Percentiles rank a stretch among this genome's conserved stretches.
Evolutionary conservation across 2,113 vertebrate species (phyloP).

Genomic region (Dicaeum eximium): DNA sequence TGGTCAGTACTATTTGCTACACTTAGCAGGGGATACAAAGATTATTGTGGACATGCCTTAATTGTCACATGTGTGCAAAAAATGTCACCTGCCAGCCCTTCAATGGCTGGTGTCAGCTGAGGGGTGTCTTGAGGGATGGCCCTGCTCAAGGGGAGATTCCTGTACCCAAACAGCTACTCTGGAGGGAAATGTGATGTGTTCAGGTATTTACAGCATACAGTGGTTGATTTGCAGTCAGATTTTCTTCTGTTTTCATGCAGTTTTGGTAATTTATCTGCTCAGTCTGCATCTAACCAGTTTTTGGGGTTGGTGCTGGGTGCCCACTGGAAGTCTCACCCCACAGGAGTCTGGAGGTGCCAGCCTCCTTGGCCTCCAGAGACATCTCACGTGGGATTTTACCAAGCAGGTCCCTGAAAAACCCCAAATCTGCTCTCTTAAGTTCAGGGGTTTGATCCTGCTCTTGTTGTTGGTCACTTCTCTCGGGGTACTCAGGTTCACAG

Average conservation of each 20-base stretch:
- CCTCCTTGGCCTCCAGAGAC: background rate
- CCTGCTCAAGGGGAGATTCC: background rate
- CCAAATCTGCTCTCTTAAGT: background rate
- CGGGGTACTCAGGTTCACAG: background rate
- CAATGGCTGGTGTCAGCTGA: background rate
- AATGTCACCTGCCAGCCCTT: background rate
- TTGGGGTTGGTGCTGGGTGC: background rate
- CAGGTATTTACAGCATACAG: background rate
- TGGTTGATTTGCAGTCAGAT: background rate
- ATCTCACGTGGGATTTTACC: background rate
- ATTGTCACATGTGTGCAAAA: background rate
- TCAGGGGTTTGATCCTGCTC: background rate
- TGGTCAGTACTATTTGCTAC: background rate
- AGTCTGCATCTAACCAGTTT: background rate
- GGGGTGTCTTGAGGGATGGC: background rate
- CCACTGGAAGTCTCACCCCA: background rate
- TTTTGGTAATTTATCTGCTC: background rate
- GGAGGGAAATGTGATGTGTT: background rate
- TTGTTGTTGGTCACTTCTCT: background rate
- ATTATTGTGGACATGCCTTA: accelerated
- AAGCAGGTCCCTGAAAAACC: background rate
- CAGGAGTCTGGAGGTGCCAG: background rate
- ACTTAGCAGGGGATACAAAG: background rate
- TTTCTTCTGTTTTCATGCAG: background rate
- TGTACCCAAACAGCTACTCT: background rate